Base-by-base conservation (phyloP, 2,888 invertebrate species). In the Diarsia brunnea region DNA sequence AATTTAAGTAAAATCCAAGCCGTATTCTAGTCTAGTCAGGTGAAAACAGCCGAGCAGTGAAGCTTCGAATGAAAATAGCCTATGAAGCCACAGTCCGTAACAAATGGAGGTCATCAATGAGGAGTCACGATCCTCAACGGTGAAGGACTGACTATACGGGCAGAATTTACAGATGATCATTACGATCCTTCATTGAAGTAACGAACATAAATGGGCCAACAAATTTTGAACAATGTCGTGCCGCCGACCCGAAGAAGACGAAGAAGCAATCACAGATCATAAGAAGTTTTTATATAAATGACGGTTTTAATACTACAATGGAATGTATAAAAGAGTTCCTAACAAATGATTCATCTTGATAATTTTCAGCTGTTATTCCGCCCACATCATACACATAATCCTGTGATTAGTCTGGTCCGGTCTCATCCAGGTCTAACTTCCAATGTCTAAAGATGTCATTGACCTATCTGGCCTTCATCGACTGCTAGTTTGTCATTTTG, bases 401-500 rank as follows among this genome's bases (percentile, higher is more conserved):
- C 55, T 76, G 61, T 71, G 73, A 74, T 84, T 78, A 72, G 66
- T 73, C 58, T 65, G 73, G 38, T 76, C 53, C 74, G 75, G 78
- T 77, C 58, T 55, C 31, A 78, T 79, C 79, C 60, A 82, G 73
- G 63, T 73, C 60, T 63, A 51, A 76, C 69, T 84, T 70, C 69
- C 67, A 70, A 66, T 61, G 58, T 74, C 71, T 75, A 53, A 66
- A 43, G 19, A 70, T 72, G 79, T 80, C 78, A 85, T 75, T 84
- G 79, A 74, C 68, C 82, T n/a, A 74, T 64, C 75, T 81, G 69
- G 43, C 65, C 55, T 82, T 70, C 53, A 78, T 78, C 77, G 79
- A 85, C 89, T 87, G 86, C 84, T 85, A 82, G 77, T 75, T 71
- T 73, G 53, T 69, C 69, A 45, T 61, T 63, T 55, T 83, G 49